Evolutionary conservation across 1,140 invertebrate genomes (phyloP).

Genomic region (Lordiphosa mommai): DNA sequence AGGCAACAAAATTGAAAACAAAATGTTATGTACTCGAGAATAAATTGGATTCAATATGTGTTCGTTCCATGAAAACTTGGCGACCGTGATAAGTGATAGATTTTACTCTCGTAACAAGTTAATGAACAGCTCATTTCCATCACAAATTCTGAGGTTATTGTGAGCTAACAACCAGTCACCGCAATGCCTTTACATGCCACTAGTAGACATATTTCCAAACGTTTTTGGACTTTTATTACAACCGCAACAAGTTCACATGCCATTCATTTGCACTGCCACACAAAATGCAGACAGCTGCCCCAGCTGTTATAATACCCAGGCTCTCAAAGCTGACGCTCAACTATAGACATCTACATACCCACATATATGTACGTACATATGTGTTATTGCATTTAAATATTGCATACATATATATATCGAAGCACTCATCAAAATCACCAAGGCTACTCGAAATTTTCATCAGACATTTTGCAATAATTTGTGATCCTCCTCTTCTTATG

Average conservation of each 20-base stretch:
- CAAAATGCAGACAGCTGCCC: conserved; percentile 17
- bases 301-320: conserved; percentile 49
- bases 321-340: conserved; percentile 33
- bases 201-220: conserved; percentile 11
- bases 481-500: conserved; percentile 4
- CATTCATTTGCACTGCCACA: conserved; percentile 30
- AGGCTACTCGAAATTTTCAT: conserved; percentile 63
- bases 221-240: conserved; percentile 46
- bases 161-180: conserved; percentile 15
- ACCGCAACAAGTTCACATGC: conserved; percentile 57
- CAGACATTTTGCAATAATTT: conserved; percentile 53
- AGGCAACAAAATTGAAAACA: conserved; percentile 34
- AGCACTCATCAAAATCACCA: conserved; percentile 71
- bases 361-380: conserved; percentile 7
- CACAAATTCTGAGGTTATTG: neutral
- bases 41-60: conserved; percentile 12
- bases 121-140: no score
- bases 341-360: conserved; percentile 16
- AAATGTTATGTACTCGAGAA: conserved; percentile 39
- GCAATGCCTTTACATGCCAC: no score
- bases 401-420: neutral
- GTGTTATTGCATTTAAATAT: conserved; percentile 8
- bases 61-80: conserved; percentile 1
- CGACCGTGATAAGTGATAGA: no score
- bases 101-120: no score